These are phyloP conservation scores for Syndactyla subalaris DNA, from an alignment of 2,797 vertebrate species.

Conservation along the genomic window DNA sequence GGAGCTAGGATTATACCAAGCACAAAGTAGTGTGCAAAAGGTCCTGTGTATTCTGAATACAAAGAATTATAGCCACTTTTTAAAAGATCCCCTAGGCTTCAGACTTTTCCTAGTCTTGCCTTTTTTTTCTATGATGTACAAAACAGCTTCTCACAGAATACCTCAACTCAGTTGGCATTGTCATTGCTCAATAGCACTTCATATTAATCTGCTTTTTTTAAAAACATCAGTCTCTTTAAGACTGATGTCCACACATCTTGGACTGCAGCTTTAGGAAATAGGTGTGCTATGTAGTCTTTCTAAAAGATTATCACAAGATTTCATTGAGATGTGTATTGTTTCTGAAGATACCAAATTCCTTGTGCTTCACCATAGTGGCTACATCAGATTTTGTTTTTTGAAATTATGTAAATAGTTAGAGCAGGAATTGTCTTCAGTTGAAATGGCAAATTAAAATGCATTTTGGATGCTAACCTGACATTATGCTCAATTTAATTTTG, in stretches of 20 bases:
- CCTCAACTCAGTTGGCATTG: background rate
- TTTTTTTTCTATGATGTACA: background rate
- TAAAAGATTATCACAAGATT: background rate
- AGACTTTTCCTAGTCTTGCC: background rate
- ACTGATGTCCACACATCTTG: background rate
- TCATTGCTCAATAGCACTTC: background rate
- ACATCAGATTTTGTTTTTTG: background rate
- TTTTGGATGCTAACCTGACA: background rate
- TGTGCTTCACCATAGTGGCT: background rate
- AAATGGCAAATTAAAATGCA: background rate
- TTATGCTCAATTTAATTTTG: slow-evolving; percentile 2
- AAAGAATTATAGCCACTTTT: background rate
- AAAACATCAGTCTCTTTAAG: background rate
- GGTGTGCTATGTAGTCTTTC: background rate
- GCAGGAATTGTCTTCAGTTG: background rate
- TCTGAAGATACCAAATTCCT: background rate
- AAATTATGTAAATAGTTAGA: background rate
- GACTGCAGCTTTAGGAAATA: background rate
- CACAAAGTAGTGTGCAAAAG: background rate
- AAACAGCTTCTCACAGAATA: background rate
- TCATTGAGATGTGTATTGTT: background rate
- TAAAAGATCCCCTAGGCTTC: background rate
- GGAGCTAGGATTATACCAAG: background rate
- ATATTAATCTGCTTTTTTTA: background rate
- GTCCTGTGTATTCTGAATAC: background rate